These are phyloP conservation scores for Steinernema feltiae DNA, from an alignment of 1,140 invertebrate species.

Conservation along the genomic window DNA sequence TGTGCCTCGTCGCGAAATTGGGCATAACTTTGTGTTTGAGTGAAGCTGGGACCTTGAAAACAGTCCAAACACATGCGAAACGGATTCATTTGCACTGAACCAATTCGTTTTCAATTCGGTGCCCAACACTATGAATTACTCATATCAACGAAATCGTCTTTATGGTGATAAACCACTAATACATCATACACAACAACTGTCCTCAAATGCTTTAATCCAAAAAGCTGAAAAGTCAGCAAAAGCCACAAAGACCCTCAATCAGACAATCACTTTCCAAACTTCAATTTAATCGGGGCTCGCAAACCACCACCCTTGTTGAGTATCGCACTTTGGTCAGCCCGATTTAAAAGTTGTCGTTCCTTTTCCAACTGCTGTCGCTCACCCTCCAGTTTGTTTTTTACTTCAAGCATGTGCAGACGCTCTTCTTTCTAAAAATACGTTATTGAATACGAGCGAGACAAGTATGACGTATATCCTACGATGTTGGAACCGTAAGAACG, in stretches of 20 bases:
- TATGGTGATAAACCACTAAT: not conserved
- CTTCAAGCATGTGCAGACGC: constrained; percentile 41
- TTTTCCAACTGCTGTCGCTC: constrained; percentile 38
- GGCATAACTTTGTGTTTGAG: not conserved
- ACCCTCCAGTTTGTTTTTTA: constrained; percentile 34
- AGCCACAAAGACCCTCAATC: not conserved
- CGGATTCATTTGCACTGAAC: constrained; percentile 2
- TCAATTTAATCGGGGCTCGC: constrained; percentile 39
- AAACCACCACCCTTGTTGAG: constrained; percentile 44
- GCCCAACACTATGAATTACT: not conserved
- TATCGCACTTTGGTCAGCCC: constrained; percentile 41
- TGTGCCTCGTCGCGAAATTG: not conserved
- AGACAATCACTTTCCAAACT: constrained; percentile 23
- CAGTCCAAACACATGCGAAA: not conserved
- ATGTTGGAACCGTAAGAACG: not conserved
- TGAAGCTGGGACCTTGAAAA: constrained; percentile 6
- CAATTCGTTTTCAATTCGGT: not conserved
- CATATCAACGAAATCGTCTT: not conserved
- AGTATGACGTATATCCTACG: not conserved
- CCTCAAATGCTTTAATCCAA: too few relatives aligned
- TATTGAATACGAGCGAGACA: not conserved
- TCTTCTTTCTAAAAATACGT: constrained; percentile 44
- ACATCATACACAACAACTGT: not conserved
- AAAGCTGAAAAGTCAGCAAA: too few relatives aligned
- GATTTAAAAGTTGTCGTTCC: constrained; percentile 32